These are phyloP conservation scores for Centroberyx gerrardi DNA, from an alignment of 2,797 vertebrate species.

Conservation along the genomic window DNA sequence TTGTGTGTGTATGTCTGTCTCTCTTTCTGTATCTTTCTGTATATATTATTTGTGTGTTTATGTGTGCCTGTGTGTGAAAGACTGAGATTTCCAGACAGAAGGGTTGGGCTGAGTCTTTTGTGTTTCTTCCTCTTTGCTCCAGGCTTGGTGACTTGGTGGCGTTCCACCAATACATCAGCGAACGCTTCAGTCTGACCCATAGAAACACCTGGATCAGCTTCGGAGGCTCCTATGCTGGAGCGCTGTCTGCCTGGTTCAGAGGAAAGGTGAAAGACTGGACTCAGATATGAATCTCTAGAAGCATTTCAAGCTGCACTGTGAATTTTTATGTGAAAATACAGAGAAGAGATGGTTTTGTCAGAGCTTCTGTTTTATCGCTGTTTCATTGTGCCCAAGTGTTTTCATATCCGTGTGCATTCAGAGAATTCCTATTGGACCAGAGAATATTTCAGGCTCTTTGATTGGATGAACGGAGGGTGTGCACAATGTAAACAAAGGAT, in stretches of 20 bases:
- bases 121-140: conserved; percentile 15
- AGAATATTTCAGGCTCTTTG: too few relatives aligned
- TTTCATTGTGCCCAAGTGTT: too few relatives aligned
- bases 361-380: too few relatives aligned
- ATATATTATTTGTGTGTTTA: background rate
- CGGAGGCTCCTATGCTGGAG: conserved; percentile 91
- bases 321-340: too few relatives aligned
- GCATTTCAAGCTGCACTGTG: background rate
- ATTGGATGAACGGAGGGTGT: too few relatives aligned
- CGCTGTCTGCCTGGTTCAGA: conserved; percentile 89
- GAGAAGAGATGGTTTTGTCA: too few relatives aligned
- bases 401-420: too few relatives aligned
- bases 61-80: background rate
- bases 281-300: background rate
- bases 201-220: conserved; percentile 91
- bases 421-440: too few relatives aligned
- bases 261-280: conserved; percentile 58
- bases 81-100: background rate
- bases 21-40: background rate
- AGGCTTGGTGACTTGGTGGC: conserved; percentile 84
- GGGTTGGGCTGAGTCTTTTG: background rate
- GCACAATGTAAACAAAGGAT: too few relatives aligned
- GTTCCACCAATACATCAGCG: conserved; percentile 84
- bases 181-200: conserved; percentile 83
- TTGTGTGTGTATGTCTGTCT: background rate